Conservation (phyloP, 2,113 vertebrate genomes). For the Colistium nudipinnis region DNA sequence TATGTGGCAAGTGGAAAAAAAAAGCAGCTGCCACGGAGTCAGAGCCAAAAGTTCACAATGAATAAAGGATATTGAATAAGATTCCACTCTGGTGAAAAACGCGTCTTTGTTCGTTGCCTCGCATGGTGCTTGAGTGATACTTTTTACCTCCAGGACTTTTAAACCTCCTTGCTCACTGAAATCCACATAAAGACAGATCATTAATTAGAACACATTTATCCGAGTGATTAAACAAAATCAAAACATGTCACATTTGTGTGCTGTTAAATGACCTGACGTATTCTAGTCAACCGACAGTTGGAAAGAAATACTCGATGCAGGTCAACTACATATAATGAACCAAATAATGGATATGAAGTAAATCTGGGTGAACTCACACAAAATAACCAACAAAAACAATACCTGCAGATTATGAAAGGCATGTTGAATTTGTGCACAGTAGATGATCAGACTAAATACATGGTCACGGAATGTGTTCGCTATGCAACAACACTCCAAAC, state of each 20-base stretch:
- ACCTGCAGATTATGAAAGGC: too few relatives aligned
- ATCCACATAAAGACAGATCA: conserved; percentile 14
- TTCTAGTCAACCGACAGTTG: too few relatives aligned
- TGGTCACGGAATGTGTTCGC: too few relatives aligned
- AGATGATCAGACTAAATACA: too few relatives aligned
- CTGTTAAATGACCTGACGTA: not conserved
- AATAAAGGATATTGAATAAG: conserved; percentile 95
- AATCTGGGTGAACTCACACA: too few relatives aligned
- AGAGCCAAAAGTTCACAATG: not conserved
- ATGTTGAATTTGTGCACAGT: too few relatives aligned
- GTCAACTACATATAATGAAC: too few relatives aligned
- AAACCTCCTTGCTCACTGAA: conserved; percentile 66
- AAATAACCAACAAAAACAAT: too few relatives aligned
- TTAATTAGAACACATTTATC: not conserved
- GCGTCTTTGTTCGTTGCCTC: conserved; percentile 92
- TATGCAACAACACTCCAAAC: too few relatives aligned
- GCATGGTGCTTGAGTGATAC: conserved; percentile 68
- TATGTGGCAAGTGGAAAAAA: not conserved
- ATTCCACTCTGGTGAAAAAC: conserved; percentile 91
- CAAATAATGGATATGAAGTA: not conserved
- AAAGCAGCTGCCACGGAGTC: not conserved
- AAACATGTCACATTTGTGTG: not conserved
- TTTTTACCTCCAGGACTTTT: conserved; percentile 57
- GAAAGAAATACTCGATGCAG: not conserved
- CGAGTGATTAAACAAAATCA: not conserved